Percentiles rank a stretch among this genome's conserved stretches.
Evolutionary conservation across 2,888 invertebrate genomes (phyloP).

Genomic region (Heliconius ismenius): DNA sequence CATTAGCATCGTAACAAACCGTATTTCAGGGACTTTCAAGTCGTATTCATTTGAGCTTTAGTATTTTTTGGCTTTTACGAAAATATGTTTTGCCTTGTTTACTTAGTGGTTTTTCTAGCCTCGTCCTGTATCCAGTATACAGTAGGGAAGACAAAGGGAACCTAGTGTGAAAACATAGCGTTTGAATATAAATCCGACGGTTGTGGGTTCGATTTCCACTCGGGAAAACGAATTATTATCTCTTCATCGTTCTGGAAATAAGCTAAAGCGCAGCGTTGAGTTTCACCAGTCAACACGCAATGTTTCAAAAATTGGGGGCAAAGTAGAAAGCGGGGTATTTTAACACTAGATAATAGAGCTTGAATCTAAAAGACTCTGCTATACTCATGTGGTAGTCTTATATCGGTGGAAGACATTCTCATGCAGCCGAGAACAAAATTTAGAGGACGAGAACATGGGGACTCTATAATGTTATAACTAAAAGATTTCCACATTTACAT

Average conservation of each 20-base stretch:
- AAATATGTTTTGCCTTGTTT: neutral
- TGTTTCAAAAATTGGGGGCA: too few relatives aligned
- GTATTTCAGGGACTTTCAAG: neutral
- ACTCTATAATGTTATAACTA: neutral
- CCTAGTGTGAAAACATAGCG: neutral
- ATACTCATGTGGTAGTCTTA: too few relatives aligned
- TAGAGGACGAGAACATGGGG: neutral
- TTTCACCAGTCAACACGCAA: too few relatives aligned
- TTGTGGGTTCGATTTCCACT: too few relatives aligned
- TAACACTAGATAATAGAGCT: too few relatives aligned
- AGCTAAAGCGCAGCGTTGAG: too few relatives aligned
- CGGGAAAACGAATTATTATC: too few relatives aligned
- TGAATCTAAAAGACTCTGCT: too few relatives aligned
- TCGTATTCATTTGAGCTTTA: conserved; percentile 1
- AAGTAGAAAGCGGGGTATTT: too few relatives aligned
- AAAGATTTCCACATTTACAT: neutral
- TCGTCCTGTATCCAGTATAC: neutral
- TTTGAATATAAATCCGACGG: too few relatives aligned
- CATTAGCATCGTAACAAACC: conserved; percentile 5
- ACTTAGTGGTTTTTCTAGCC: neutral
- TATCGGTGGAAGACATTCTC: neutral
- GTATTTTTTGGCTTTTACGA: neutral
- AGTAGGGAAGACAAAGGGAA: neutral
- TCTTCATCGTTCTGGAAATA: too few relatives aligned
- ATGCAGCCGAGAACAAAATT: neutral